phyloP scores from a whole-genome alignment of 2,113 vertebrate species.

The Ceyx cyanopectus region DNA sequence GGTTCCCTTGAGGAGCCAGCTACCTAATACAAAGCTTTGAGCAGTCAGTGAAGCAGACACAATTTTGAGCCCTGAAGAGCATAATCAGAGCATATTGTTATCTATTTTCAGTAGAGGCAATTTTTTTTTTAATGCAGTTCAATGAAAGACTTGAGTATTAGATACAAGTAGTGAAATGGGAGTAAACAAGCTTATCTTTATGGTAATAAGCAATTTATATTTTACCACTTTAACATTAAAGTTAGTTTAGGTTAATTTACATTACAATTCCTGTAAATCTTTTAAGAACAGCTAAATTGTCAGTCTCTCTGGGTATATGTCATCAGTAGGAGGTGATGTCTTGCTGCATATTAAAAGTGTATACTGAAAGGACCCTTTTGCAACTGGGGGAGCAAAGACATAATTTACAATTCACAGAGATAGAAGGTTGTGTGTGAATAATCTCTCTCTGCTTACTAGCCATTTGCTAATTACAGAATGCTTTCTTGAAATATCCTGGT shows the following conservation, averaged over 20 bases:
- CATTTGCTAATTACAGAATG: neutral
- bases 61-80: slow-evolving; percentile 14
- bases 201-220: neutral
- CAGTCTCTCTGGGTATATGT: neutral
- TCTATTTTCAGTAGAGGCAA: neutral
- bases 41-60: neutral
- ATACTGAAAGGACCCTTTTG: neutral
- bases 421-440: neutral
- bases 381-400: neutral
- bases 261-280: neutral
- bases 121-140: neutral
- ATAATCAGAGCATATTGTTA: neutral
- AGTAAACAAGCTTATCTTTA: slow-evolving; percentile 14
- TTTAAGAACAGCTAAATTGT: neutral
- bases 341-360: neutral
- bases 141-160: neutral
- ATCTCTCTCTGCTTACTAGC: neutral
- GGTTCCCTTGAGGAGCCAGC: neutral
- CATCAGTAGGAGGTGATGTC: neutral
- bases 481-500: slow-evolving; percentile 30
- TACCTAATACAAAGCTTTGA: neutral
- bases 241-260: neutral
- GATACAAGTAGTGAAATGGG: neutral
- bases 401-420: neutral
- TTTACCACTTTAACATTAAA: neutral